A percentile compares a stretch with the other conserved stretches of the same genome.
These are phyloP conservation scores for Chymomyza amoena DNA, from an alignment of 2,888 invertebrate genomes.

Conservation along the genomic window DNA sequence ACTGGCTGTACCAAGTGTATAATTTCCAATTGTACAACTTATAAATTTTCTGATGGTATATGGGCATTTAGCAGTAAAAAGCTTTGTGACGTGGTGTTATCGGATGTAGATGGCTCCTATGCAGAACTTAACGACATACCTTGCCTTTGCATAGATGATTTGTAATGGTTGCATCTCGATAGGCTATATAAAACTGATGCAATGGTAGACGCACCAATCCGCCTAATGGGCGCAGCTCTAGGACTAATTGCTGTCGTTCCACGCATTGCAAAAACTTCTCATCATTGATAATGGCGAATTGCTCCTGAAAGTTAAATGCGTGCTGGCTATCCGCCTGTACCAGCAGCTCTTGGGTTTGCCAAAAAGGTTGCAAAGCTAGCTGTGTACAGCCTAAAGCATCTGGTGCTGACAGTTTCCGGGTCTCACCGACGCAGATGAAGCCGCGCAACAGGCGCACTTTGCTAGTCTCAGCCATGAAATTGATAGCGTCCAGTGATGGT, in stretches of 20 bases:
- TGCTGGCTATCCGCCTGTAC: conserved; percentile 42
- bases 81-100: too few species aligned
- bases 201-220: conserved; percentile 80
- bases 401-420: conserved; percentile 50
- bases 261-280: conserved; percentile 80
- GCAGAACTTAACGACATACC: conserved; percentile 69
- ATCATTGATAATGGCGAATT: conserved; percentile 81
- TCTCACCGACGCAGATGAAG: conserved; percentile 70
- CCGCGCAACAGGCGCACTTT: conserved; percentile 74
- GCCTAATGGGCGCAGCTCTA: conserved; percentile 80
- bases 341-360: conserved; percentile 67
- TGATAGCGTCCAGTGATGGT: conserved; percentile 47
- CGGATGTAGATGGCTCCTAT: background rate
- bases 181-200: conserved; percentile 83
- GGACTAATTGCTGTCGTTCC: conserved; percentile 80
- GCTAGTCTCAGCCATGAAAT: conserved; percentile 71
- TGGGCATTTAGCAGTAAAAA: too few species aligned
- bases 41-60: too few species aligned
- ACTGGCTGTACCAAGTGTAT: too few species aligned
- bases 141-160: conserved; percentile 81
- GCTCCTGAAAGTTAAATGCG: conserved; percentile 75
- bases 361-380: conserved; percentile 74
- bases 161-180: conserved; percentile 80
- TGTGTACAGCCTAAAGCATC: conserved; percentile 44
- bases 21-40: too few species aligned